Evolutionary conservation across 30 jellyfish, hydroid and myxozoan species (phyloP), one percentile per base, ranked within the genome.

Genomic region (Mastigias papua): DNA sequence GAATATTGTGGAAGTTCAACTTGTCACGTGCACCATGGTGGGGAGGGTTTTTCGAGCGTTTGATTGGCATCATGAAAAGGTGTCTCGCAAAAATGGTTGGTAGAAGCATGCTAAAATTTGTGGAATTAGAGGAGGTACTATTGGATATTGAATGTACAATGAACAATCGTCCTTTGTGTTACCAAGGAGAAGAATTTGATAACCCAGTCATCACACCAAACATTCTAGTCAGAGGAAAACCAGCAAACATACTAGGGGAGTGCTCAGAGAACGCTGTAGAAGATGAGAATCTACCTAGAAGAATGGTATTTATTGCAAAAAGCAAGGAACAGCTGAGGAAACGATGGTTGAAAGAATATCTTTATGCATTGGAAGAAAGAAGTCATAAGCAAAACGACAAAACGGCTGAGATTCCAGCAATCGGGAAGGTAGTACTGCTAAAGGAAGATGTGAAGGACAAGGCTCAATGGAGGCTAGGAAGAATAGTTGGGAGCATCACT

Each of bases 1-100:
- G 26, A 28, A 82, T 82, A 86, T 8, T 5, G 28, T 82, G 92
- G 84, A 37, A 50, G 26, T 82, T 84, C 70, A 70, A 84, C 76
- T 66, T 84, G 11, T 72, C 93, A 6, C 65, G 86, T 6, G 92
- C 92, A 2, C 92, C 92, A 16, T 82, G 92, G 92, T 82, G 92
- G 86, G 92, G 88, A 70, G 94, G 94, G 16, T 84, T 84, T 51
- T 72, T 73, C 65, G 81, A 84, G 73, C 80, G 77, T 1, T 58
- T 86, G 65, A 48, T 86, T 57, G 90, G 89, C 57, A 57, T 73
- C 33, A 84, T 84, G 89, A 73, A 72, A 29, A 15, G 37, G 35
- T 27, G 71, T 15, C 81, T 68, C 22, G 33, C 87, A 69, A 84
- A 84, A 34, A 34, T 64, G 30, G 35, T 84, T 32, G 89, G 89